Percentiles rank a stretch among this genome's conserved stretches.
phyloP scores from a whole-genome alignment of 2,113 vertebrate genomes.

The Sinocyclocheilus rhinocerous region DNA sequence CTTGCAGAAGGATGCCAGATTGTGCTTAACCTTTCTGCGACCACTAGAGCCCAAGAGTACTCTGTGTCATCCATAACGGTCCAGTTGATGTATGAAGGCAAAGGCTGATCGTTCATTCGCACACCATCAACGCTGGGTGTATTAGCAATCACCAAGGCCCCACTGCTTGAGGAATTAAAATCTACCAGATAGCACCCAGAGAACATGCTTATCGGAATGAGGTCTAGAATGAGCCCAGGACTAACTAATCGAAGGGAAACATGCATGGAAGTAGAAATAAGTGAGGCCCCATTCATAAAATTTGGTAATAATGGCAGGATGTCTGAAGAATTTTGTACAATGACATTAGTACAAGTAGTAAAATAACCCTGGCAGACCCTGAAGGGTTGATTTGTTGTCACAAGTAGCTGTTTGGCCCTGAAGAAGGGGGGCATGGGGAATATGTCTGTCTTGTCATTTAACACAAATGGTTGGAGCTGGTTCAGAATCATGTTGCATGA shows the following conservation, averaged over 20 bases:
- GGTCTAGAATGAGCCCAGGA: slow-evolving; percentile 43
- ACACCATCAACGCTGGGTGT: neutral
- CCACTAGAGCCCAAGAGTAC: neutral
- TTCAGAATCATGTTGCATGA: slow-evolving; percentile 64
- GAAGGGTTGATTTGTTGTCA: neutral
- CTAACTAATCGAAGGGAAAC: slow-evolving; percentile 64
- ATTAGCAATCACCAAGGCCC: slow-evolving; percentile 59
- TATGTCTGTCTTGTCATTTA: accelerated
- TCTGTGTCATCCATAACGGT: neutral
- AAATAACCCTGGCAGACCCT: neutral
- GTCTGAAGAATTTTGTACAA: accelerated
- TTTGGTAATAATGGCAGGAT: neutral
- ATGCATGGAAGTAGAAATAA: slow-evolving; percentile 10
- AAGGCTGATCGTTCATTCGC: accelerated
- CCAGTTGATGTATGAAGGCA: slow-evolving; percentile 2
- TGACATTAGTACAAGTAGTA: accelerated
- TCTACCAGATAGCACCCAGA: slow-evolving; percentile 61
- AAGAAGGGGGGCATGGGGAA: slow-evolving; percentile 59
- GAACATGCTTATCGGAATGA: slow-evolving; percentile 55
- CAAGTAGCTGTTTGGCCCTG: neutral
- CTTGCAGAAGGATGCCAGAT: slow-evolving; percentile 68
- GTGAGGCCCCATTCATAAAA: neutral
- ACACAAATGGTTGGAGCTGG: slow-evolving; percentile 48
- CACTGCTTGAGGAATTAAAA: accelerated
- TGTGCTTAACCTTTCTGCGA: accelerated